Evolutionary conservation across 2,113 vertebrate genomes (phyloP).

Genomic region (Polypterus bichir): DNA sequence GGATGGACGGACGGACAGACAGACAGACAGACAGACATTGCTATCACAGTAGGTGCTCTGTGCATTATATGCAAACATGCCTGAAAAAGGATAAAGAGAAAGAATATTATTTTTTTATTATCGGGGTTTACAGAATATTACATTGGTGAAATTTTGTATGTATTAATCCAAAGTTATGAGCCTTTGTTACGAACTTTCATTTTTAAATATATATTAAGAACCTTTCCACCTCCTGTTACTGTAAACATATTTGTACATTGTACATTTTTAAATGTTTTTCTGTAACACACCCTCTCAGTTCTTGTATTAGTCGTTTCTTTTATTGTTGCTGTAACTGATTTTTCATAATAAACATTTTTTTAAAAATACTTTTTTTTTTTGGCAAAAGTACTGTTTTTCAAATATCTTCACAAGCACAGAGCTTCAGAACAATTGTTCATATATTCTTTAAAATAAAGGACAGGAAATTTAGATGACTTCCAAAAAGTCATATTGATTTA

Average conservation of each 20-base stretch:
- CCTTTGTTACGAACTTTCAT: not conserved
- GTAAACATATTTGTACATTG: not conserved
- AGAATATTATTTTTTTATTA: too few relatives aligned
- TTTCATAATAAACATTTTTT: constrained; percentile 8
- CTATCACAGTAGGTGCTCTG: too few relatives aligned
- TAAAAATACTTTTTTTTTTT: not conserved
- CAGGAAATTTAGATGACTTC: too few relatives aligned
- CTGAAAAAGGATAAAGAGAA: too few relatives aligned
- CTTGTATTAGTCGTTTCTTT: not conserved
- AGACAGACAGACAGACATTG: too few relatives aligned
- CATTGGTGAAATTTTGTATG: not conserved
- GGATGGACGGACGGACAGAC: too few relatives aligned
- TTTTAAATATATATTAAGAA: not conserved
- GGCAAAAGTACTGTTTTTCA: too few relatives aligned
- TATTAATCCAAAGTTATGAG: not conserved
- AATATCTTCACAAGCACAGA: too few relatives aligned
- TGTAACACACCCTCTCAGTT: not conserved
- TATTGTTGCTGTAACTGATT: not conserved
- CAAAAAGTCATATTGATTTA: too few relatives aligned
- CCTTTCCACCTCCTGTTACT: not conserved
- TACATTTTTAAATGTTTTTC: not conserved
- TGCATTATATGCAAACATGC: too few relatives aligned
- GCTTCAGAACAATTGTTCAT: too few relatives aligned
- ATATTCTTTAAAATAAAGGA: too few relatives aligned
- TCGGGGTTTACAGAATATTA: not conserved